Evolutionary conservation across 2,888 invertebrate genomes (phyloP).

Genomic region (Hyposoter didymator): DNA sequence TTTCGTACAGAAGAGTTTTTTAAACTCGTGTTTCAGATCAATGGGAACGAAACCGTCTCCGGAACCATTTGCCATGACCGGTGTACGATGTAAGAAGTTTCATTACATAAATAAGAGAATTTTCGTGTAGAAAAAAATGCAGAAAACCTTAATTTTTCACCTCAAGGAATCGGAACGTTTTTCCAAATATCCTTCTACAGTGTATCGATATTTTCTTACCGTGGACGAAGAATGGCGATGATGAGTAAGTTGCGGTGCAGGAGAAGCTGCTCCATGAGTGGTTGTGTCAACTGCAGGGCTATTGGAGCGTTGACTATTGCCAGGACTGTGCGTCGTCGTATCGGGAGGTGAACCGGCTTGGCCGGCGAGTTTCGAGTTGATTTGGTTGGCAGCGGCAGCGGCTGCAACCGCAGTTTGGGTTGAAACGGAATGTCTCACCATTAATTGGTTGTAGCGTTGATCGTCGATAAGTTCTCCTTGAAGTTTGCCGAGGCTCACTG

Average conservation of each 20-base stretch:
- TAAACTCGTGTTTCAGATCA: too few species aligned
- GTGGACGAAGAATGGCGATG: slow-evolving; percentile 78
- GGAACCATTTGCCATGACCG: too few species aligned
- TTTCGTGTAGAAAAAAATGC: too few species aligned
- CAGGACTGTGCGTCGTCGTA: slow-evolving; percentile 93
- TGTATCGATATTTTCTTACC: slow-evolving; percentile 68
- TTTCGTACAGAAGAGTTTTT: too few species aligned
- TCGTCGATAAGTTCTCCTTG: slow-evolving; percentile 76
- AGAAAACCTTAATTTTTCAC: too few species aligned
- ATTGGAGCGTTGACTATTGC: slow-evolving; percentile 82
- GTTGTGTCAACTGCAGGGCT: slow-evolving; percentile 83
- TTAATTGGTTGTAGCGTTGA: slow-evolving; percentile 80
- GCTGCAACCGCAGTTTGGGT: slow-evolving; percentile 87
- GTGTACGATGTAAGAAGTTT: too few species aligned
- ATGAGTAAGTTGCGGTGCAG: slow-evolving; percentile 80
- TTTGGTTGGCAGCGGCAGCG: slow-evolving; percentile 81
- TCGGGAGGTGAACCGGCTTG: slow-evolving; percentile 90
- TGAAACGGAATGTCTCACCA: slow-evolving; percentile 89
- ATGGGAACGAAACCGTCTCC: too few species aligned
- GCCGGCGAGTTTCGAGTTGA: slow-evolving; percentile 80
- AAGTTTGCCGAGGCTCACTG: slow-evolving; percentile 74
- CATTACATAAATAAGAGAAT: too few species aligned
- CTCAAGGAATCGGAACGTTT: background rate
- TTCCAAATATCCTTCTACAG: background rate
- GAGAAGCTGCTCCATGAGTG: slow-evolving; percentile 82